A percentile compares a stretch with the other conserved stretches of the same genome.
Evolutionary conservation across 35 echinoderm and acorn worm genomes (phyloP).

Genomic region (Apostichopus californicus): DNA sequence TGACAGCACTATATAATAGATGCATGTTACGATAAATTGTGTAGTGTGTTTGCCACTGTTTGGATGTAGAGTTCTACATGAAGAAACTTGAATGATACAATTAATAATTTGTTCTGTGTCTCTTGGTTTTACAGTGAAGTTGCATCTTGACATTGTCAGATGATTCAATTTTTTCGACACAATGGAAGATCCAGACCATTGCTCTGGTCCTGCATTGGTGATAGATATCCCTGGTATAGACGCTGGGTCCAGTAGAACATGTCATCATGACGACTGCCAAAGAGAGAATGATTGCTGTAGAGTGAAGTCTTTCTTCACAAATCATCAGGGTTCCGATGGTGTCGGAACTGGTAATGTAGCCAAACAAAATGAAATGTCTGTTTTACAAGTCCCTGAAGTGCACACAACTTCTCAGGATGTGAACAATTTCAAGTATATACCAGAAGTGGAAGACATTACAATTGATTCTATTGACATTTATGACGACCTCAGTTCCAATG

Average conservation of each 20-base stretch:
- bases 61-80: no score
- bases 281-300: not conserved
- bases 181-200: constrained; percentile 10
- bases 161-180: no score
- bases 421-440: not conserved
- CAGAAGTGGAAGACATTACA: constrained; percentile 25
- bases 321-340: not conserved
- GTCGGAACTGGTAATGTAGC: not conserved
- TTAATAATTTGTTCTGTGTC: no score
- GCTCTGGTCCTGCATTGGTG: not conserved
- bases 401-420: constrained; percentile 15
- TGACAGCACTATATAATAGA: no score
- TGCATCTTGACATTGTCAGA: no score
- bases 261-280: not conserved
- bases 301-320: constrained; percentile 12
- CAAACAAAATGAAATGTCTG: not conserved
- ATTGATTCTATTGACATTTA: constrained; percentile 4
- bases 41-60: no score
- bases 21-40: no score
- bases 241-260: no score
- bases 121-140: no score
- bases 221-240: constrained; percentile 7
- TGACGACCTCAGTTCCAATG: not conserved
- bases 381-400: constrained; percentile 16
- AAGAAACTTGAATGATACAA: no score